These are phyloP conservation scores for Acanthosepion pharaonis DNA, from an alignment of 2,888 invertebrate genomes.

Conservation along the genomic window DNA sequence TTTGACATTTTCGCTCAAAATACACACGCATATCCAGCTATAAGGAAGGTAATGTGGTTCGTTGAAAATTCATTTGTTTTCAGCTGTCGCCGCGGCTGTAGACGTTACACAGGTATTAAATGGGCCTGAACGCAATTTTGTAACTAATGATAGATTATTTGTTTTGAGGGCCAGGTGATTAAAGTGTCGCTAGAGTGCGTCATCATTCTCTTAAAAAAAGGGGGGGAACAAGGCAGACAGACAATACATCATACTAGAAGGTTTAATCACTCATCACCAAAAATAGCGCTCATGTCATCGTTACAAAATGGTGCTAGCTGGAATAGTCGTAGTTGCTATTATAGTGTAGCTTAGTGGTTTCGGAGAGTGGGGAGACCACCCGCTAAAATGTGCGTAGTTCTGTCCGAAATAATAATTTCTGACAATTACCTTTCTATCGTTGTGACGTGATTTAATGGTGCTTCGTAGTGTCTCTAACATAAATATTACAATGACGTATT, in stretches of 20 bases:
- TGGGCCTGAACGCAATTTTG: not conserved
- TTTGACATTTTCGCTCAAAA: no score
- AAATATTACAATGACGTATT: no score
- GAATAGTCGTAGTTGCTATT: not conserved
- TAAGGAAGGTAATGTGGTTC: not conserved
- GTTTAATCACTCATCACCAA: not conserved
- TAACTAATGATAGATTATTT: constrained; percentile 11
- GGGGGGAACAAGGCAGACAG: not conserved
- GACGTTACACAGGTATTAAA: not conserved
- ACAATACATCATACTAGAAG: not conserved
- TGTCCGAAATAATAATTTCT: not conserved
- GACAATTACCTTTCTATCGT: not conserved
- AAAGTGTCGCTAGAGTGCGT: constrained; percentile 23
- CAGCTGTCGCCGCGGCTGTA: not conserved
- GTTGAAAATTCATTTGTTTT: not conserved
- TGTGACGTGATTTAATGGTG: not conserved
- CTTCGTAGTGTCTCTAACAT: no score
- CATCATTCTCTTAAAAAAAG: not conserved
- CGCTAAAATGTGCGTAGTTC: not conserved
- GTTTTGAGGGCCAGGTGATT: not conserved
- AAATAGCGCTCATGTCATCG: not conserved
- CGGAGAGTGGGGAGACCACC: not conserved
- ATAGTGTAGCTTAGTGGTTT: not conserved
- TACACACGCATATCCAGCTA: not conserved
- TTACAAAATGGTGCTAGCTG: not conserved